A percentile compares a stretch with the other conserved stretches of the same genome.
phyloP scores from a whole-genome alignment of 2,797 vertebrate species.

The Acestrorhynchus altus region DNA sequence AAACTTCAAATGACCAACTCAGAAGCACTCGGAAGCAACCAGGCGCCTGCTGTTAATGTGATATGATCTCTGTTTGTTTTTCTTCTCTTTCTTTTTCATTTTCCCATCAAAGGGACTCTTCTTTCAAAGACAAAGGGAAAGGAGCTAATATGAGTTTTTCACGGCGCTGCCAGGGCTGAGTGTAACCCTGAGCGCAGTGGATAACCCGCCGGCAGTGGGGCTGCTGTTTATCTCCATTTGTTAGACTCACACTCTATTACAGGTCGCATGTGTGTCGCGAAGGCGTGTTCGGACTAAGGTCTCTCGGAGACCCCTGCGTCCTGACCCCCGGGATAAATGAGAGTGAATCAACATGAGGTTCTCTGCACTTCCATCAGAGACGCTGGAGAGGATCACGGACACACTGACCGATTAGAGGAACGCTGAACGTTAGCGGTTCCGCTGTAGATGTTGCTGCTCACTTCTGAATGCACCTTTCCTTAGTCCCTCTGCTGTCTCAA shows the following conservation, averaged over 20 bases:
- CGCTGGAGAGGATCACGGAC: conserved; percentile 7
- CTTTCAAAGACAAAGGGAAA: conserved; percentile 28
- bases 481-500: too few relatives aligned
- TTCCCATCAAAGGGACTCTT: conserved; percentile 31
- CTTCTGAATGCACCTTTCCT: too few relatives aligned
- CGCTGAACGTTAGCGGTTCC: too few relatives aligned
- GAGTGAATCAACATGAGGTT: conserved; percentile 28
- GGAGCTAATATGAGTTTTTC: conserved; percentile 32
- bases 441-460: too few relatives aligned
- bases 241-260: not conserved
- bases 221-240: conserved; percentile 20
- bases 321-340: conserved; percentile 34
- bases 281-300: not conserved
- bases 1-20: not conserved
- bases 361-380: conserved; percentile 15
- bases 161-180: not conserved
- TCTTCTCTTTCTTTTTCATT: too few relatives aligned
- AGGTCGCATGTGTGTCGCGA: not conserved
- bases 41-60: conserved; percentile 10
- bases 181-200: conserved; percentile 10
- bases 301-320: not conserved
- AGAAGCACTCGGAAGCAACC: not conserved
- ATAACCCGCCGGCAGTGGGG: conserved; percentile 18
- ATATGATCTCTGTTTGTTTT: conserved; percentile 8
- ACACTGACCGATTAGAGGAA: not conserved